Evolutionary conservation across 2,797 vertebrate genomes (phyloP), one percentile per base, ranked within the genome.

Genomic region (Harpagifer antarcticus): DNA sequence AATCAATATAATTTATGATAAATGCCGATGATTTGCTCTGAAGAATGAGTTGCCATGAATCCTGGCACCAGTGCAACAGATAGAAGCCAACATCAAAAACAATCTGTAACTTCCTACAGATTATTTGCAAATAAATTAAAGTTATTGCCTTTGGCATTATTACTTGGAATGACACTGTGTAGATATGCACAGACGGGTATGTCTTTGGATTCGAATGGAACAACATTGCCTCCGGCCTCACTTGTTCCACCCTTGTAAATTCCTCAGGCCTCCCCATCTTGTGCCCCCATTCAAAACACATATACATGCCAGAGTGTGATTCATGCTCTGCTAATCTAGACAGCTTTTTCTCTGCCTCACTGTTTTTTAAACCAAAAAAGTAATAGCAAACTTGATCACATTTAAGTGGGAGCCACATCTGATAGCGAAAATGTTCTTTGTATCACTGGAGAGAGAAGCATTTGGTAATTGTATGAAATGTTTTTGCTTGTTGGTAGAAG

Each of bases 241-340:
- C 79, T 83, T 88, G 89, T 91, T 93, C 88, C 82, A 75, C 37
- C n/a, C 50, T 78, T 90, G 87, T 79, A 93, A 93, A 93, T 93
- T 93, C 91, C 89, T 91, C 78, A 81, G 80, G 84, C 81, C 84
- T 87, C 83, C 80, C 73, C 63, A 53, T 82, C 48, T 44, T 68
- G 64, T 66, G 50, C 63, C 74, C 76, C 76, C 53, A 1, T 43
- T 69, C 49, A 73, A 85, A 78, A 70, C 87, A 76, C 68, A 72
- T 15, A 67, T 71, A 78, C 77, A 64, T 55, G 68, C 71, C 55
- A 69, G 64, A 82, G 76, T 83, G 68, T 75, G 80, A 88, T 83
- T 86, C 75, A 88, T n/a, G 17, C 62, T 13, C 53, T 42, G 20
- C 74, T 67, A 71, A 74, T 11, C 20, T 44, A 73, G 43, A 64